Evolutionary conservation across 2,888 invertebrate species (phyloP), one percentile per base, ranked within the genome.

Genomic region (Rhorus exstirpatorius): DNA sequence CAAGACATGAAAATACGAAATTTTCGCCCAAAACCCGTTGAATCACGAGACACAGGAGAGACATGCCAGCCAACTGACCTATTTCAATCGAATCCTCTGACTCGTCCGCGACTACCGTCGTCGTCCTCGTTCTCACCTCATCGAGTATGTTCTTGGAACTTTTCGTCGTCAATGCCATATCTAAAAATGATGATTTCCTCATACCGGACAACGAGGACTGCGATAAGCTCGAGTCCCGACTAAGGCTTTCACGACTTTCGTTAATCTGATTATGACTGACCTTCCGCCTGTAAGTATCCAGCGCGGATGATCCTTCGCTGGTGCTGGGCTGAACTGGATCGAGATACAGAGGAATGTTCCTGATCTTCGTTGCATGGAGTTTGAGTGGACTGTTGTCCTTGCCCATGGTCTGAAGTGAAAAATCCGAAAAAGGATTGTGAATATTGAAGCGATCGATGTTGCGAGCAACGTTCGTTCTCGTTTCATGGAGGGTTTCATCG

Each of bases 381-480:
- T 53, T 71, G 4, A 49, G 7, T n/a, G 17, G 4, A 46, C 8
- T 65, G 12, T 72, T 65, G 6, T 60, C 60, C 10, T 51, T 46
- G 12, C 19, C 61, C 1, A 78, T n/a, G 21, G 67, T 71, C 26
- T 84, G 84, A 0, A 85, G 71, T 1, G 85, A 84, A 63, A 86
- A 85, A 70, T 86, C 85, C 7, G 85, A 84, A 12, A 86, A 81
- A 14, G 83, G 79, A 53, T 79, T 68, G 31, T 83, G 83, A 21
- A 86, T 85, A n/a, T 44, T 81, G 55, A 86, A 85, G 21, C 35
- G 14, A 31, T 83, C 75, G n/a, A 24, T 7, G 7, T 35, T 67
- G 17, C 38, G 17, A 3, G 21, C 41, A n/a, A 14, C 26, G 3
- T 70, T n/a, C 3, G 65, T 49, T 4, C 4, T 53, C 3, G 24